A percentile compares a stretch with the other conserved stretches of the same genome.
Evolutionary conservation across 2,797 vertebrate genomes (phyloP).

Genomic region (Eospalax fontanierii): DNA sequence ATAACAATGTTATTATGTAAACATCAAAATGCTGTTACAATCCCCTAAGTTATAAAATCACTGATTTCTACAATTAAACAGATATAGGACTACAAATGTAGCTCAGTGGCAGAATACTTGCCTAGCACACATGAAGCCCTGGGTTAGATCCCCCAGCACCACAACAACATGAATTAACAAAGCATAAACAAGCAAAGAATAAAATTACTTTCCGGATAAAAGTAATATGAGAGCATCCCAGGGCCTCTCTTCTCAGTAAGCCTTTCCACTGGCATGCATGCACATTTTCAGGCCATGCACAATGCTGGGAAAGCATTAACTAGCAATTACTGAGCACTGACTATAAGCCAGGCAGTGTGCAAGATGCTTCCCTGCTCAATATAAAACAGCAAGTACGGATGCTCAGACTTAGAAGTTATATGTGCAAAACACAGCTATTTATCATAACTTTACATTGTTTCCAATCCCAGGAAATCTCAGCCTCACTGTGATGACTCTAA

Average conservation of each 20-base stretch:
- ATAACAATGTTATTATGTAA: neutral
- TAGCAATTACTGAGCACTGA: no score
- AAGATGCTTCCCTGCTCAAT: neutral
- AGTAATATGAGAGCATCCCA: neutral
- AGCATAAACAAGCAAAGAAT: neutral
- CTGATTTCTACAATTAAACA: neutral
- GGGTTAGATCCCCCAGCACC: neutral
- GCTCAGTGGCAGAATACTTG: neutral
- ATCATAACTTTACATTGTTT: neutral
- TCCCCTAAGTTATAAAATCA: neutral
- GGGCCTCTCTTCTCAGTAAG: neutral
- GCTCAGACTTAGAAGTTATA: neutral
- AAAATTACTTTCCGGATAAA: slow-evolving; percentile 47
- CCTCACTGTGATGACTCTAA: no score
- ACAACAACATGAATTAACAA: neutral
- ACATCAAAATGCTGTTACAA: neutral
- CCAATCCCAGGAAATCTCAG: no score
- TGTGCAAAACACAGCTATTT: neutral
- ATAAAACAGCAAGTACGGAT: neutral
- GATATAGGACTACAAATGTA: neutral
- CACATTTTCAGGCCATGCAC: neutral
- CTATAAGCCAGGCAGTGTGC: neutral
- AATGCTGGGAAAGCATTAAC: neutral
- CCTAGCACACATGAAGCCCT: neutral
- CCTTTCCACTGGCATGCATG: neutral